Percentiles rank a stretch among this genome's conserved stretches.
These are phyloP conservation scores for Leucophora obtusa DNA, from an alignment of 2,888 invertebrate species.

Conservation along the genomic window DNA sequence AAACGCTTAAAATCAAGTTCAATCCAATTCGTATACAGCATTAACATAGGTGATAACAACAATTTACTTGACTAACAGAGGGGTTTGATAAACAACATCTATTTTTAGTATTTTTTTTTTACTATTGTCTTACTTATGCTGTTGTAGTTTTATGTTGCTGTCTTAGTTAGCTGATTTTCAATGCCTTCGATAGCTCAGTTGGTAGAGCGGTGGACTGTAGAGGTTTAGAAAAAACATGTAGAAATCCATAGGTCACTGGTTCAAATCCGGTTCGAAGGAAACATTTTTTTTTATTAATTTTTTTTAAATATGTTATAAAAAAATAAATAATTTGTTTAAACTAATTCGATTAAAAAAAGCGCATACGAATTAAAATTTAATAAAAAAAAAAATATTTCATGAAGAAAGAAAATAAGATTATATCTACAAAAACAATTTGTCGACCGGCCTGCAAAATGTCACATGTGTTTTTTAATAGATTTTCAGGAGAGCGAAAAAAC, in stretches of 20 bases:
- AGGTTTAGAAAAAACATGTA: slow-evolving; percentile 23
- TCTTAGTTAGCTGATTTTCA: slow-evolving; percentile 79
- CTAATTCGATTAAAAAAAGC: too few species aligned
- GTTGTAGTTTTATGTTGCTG: not conserved
- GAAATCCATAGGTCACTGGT: slow-evolving; percentile 84
- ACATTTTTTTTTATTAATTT: not conserved
- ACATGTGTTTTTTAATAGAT: too few species aligned
- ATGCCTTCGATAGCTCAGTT: slow-evolving; percentile 76
- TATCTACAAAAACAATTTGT: too few species aligned
- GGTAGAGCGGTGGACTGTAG: slow-evolving; percentile 78
- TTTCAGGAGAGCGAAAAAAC: too few species aligned
- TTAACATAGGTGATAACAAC: not conserved
- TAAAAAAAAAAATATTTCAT: too few species aligned
- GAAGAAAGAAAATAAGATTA: too few species aligned
- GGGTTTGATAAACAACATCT: not conserved
- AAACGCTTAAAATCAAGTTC: not conserved
- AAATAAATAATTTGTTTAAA: too few species aligned
- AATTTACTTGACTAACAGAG: not conserved
- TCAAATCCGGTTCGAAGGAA: slow-evolving; percentile 80
- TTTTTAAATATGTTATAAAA: not conserved
- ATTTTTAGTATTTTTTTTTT: not conserved
- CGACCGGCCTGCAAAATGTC: too few species aligned
- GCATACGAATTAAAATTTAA: too few species aligned
- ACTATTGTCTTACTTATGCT: not conserved
- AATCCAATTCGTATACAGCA: not conserved